Conservation (phyloP, 2,888 invertebrate genomes). For the Megalurothrips usitatus region DNA sequence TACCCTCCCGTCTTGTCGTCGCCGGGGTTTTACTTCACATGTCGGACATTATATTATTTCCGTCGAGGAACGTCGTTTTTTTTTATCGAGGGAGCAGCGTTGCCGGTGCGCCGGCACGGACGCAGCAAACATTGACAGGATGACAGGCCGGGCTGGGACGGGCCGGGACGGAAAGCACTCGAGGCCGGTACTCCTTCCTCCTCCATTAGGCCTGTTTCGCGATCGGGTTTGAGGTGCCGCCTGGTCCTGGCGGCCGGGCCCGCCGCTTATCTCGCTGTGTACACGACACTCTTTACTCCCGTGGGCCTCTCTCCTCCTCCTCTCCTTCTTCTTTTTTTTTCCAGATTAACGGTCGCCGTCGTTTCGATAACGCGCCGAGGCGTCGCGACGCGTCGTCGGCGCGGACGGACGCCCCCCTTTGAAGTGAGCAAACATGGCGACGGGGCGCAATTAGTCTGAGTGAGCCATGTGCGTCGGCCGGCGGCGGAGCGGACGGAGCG, state of each 20-base stretch:
- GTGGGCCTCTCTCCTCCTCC: not conserved
- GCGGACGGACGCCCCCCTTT: not conserved
- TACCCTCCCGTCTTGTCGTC: too few species aligned
- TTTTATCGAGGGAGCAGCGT: too few species aligned
- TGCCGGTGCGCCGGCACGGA: too few species aligned
- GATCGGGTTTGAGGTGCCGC: slow-evolving; percentile 7
- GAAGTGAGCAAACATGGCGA: slow-evolving; percentile 19
- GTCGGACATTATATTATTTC: too few species aligned
- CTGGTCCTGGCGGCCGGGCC: not conserved
- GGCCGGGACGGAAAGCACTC: too few species aligned
- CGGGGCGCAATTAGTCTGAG: slow-evolving; percentile 7
- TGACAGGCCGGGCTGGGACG: too few species aligned
- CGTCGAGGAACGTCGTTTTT: too few species aligned
- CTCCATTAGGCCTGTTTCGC: slow-evolving; percentile 26
- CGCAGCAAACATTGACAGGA: too few species aligned
- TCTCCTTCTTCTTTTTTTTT: not conserved
- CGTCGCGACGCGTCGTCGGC: not conserved
- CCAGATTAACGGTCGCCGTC: not conserved
- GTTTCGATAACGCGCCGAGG: not conserved
- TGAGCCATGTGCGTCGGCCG: not conserved
- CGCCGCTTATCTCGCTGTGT: slow-evolving; percentile 8
- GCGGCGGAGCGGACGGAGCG: slow-evolving; percentile 24
- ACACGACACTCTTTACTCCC: slow-evolving; percentile 19
- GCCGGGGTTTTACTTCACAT: too few species aligned
- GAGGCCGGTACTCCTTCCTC: not conserved